These are phyloP conservation scores for Zapus hudsonius DNA, from an alignment of 2,113 vertebrate genomes.

Conservation along the genomic window DNA sequence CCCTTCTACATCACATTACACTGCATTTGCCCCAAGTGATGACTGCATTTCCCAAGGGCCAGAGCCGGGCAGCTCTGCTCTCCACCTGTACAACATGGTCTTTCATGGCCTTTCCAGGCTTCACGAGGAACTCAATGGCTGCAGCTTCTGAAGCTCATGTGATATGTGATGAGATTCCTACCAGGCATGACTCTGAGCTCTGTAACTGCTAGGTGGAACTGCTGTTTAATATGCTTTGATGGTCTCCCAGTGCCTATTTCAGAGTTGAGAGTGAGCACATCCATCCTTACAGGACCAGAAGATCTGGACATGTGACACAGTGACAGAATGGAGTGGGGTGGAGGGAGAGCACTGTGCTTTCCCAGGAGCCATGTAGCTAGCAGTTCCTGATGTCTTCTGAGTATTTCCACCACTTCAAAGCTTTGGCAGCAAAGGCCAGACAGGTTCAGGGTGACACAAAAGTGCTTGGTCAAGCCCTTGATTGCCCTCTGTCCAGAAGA, in stretches of 20 bases:
- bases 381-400: constrained; percentile 9
- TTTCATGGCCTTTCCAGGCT: constrained; percentile 45
- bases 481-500: not conserved
- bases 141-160: constrained; percentile 66
- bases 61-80: not conserved
- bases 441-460: not conserved
- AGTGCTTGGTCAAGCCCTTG: not conserved
- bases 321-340: not conserved
- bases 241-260: constrained; percentile 38
- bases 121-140: constrained; percentile 1
- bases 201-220: constrained; percentile 67
- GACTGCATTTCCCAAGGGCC: not conserved
- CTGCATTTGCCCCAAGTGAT: not conserved
- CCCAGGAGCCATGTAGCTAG: not conserved
- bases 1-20: fast-evolving
- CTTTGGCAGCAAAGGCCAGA: not conserved
- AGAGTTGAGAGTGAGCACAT: not conserved
- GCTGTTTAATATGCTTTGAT: constrained; percentile 72
- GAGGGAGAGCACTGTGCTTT: not conserved
- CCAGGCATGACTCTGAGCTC: constrained; percentile 69
- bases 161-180: constrained; percentile 74
- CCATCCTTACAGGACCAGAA: not conserved
- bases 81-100: not conserved
- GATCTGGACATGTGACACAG: constrained; percentile 19
- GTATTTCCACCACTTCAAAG: not conserved